Base-by-base conservation (phyloP, 2,797 vertebrate species). In the Psittacula echo region DNA sequence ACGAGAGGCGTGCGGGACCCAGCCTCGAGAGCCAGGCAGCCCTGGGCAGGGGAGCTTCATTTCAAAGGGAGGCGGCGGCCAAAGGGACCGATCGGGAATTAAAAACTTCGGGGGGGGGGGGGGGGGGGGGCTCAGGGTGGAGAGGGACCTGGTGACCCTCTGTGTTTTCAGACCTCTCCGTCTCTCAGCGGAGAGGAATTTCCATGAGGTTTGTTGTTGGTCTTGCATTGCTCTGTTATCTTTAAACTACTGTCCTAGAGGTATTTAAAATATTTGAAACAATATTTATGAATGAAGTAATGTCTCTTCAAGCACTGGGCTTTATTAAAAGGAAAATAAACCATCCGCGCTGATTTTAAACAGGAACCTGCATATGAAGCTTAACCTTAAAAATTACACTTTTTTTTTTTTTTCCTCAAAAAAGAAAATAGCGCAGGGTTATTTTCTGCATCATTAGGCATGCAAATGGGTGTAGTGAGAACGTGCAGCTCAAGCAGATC, bases 241-340 rank as follows among this genome's bases (percentile, higher is more conserved):
- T 96, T 94, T 85, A 93, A 96, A 94, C 95, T 95, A 92, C 90
- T 92, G 95, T 96, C 87, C 87, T 79, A 67, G 94, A 95, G 91
- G 95, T 73, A 95, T 96, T 97, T 93, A 94, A 97, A 93, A 96
- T 94, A 95, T 97, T 94, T 96, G 95, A 94, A 87, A 94, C 93
- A 90, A 87, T 95, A 94, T 96, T 97, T 97, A 95, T 97, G 96
- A 97, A 97, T 96, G 96, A 97, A 97, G 96, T 97, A 87, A 96
- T 96, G 96, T 96, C 96, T 96, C 91, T 96, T 76, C 84, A 71
- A 91, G 95, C 2, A 21, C 81, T 90, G 93, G 92, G 92, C 86
- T 85, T 90, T 94, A 92, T 91, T 91, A 84, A 89, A 96, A 97
- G 78, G 91, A 94, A 96, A 96, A 96, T 96, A 93, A 96, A 94